Percentiles rank a stretch among this genome's conserved stretches.
Conservation (phyloP, 1,140 invertebrate genomes). For the Hylaeus volcanicus region DNA sequence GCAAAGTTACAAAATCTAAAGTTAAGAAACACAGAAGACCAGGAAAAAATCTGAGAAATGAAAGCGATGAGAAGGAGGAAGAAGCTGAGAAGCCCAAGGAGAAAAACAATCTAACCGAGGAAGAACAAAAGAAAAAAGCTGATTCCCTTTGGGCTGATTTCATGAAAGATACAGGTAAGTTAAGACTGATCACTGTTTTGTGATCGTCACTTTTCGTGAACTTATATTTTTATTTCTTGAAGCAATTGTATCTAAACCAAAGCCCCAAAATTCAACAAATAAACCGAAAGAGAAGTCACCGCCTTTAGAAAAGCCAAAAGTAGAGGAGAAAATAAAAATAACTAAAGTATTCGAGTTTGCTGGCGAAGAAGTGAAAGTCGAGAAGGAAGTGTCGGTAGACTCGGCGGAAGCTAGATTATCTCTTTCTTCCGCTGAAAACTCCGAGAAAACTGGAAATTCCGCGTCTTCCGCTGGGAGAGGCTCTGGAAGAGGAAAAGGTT, state of each 20-base stretch:
- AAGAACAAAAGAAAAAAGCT: constrained; percentile 85
- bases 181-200: neutral
- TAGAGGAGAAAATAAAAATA: constrained; percentile 77
- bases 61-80: constrained; percentile 43
- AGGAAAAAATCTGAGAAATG: constrained; percentile 13
- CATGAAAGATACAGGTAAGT: constrained; percentile 85
- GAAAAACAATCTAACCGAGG: constrained; percentile 73
- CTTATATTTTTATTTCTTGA: constrained; percentile 30
- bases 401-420: constrained; percentile 82
- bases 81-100: constrained; percentile 44
- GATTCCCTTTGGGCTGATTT: constrained; percentile 89
- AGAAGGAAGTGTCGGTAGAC: constrained; percentile 83
- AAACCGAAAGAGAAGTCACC: constrained; percentile 51
- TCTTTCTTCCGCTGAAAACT: constrained; percentile 58
- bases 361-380: constrained; percentile 83
- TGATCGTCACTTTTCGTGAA: neutral
- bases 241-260: constrained; percentile 61
- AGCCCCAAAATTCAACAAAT: constrained; percentile 52
- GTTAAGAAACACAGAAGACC: constrained; percentile 35
- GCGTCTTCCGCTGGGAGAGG: constrained; percentile 56
- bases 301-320: constrained; percentile 59
- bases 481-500: constrained; percentile 46
- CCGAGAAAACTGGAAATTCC: constrained; percentile 58
- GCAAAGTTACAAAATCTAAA: constrained; percentile 37
- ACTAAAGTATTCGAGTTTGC: constrained; percentile 84